Evolutionary conservation across 2,888 invertebrate genomes (phyloP), one percentile per base, ranked within the genome.

Genomic region (Limulus polyphemus): DNA sequence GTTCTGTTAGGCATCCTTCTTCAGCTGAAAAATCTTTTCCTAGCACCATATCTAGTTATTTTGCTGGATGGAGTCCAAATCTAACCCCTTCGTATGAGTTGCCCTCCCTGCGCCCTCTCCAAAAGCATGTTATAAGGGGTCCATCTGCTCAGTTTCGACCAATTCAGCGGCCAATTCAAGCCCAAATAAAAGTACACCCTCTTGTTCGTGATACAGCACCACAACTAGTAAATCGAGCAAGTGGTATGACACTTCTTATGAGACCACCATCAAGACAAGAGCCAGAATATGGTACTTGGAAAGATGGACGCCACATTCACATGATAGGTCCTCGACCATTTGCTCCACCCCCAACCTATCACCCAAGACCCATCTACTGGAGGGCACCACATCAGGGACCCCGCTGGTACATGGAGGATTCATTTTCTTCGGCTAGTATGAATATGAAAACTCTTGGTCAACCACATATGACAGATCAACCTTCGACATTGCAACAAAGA

Each of bases 1-100:
- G 90, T 78, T 90, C 90, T 55, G 90, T 91, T 64, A 83, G 86
- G 57, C 85, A 84, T 73, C 85, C 88, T 55, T 87, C 88, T 17
- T 87, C 83, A 11, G 89, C 86, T n/a, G 75, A 75, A 72, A 83
- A 86, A 59, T 88, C 89, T 1, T 84, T 86, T 74, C 88, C 88
- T 50, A 85, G 86, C 50, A 71, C 72, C 1, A 67, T 70, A n/a
- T 69, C 71, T 56, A 71, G 70, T 60, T 70, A 71, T 46, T 68
- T 72, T 46, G 67, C 72, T 56, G 67, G 67, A 14, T 68, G 65
- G 56, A 65, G 65, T 56, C 67, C 70, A 9, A 69, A 70, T 13
- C 71, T 69, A 55, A 62, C 68, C 56, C 69, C 69, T 13, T 67
- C 68, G 11, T 66, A 85, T 73, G 86, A 87, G 73, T 74, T 86